phyloP scores from a whole-genome alignment of 2,113 vertebrate genomes.

The Bagarius yarrelli region DNA sequence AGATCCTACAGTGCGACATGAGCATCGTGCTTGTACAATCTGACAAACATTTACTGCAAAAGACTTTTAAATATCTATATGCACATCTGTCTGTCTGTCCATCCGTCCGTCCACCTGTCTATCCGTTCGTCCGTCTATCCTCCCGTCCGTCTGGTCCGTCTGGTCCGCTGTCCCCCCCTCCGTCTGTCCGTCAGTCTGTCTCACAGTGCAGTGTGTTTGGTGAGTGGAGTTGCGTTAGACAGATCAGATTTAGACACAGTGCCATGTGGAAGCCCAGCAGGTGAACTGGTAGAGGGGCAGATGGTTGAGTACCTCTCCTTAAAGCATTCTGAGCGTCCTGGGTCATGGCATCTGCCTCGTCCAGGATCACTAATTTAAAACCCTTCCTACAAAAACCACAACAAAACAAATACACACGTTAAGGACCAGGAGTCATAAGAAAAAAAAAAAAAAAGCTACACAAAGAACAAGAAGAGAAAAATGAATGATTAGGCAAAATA shows the following conservation, averaged over 20 bases:
- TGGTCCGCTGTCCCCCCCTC: neutral
- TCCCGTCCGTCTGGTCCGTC: neutral
- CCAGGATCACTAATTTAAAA: constrained; percentile 96
- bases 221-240: constrained; percentile 33
- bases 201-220: neutral
- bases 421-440: neutral
- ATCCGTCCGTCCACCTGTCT: no score
- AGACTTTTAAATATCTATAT: no score
- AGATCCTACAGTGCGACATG: no score
- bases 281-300: constrained; percentile 61
- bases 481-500: no score
- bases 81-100: no score
- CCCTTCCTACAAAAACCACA: constrained; percentile 77
- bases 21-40: no score
- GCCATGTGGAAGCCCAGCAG: constrained; percentile 63
- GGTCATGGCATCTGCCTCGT: constrained; percentile 97
- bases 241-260: constrained; percentile 55
- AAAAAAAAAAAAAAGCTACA: neutral
- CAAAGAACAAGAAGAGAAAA: neutral
- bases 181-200: no score
- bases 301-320: constrained; percentile 84
- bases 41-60: no score
- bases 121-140: no score
- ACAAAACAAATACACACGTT: neutral
- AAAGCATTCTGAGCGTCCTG: constrained; percentile 97